phyloP scores from a whole-genome alignment of 1,140 invertebrate genomes.

The Mylabris phalerata region DNA sequence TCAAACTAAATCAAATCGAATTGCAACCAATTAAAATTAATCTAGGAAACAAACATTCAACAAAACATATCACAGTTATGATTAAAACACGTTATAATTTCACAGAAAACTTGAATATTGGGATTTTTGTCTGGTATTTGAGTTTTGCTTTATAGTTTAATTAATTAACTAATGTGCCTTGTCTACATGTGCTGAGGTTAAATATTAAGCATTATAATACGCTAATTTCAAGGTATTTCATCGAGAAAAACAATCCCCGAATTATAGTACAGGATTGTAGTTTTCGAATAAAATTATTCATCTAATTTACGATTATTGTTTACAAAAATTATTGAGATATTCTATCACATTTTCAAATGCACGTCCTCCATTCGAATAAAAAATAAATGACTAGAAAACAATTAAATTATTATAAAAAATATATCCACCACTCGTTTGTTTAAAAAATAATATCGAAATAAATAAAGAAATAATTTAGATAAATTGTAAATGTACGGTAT shows the following conservation, averaged over 20 bases:
- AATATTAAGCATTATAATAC: conserved; percentile 5
- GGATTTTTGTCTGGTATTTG: not conserved
- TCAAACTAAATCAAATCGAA: too few relatives aligned
- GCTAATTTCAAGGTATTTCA: not conserved
- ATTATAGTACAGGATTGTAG: too few relatives aligned
- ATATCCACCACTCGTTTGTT: not conserved
- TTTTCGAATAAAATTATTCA: too few relatives aligned
- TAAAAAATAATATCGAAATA: not conserved
- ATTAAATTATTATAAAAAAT: not conserved
- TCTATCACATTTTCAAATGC: not conserved
- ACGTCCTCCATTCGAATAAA: not conserved
- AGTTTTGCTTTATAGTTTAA: not conserved
- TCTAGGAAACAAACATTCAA: not conserved
- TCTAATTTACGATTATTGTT: too few relatives aligned
- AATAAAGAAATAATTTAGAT: conserved; percentile 16
- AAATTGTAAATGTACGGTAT: conserved; percentile 34
- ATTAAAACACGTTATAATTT: not conserved
- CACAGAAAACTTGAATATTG: not conserved
- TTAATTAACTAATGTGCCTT: conserved; percentile 10
- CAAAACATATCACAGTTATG: not conserved
- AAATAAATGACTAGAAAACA: not conserved
- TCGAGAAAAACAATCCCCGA: too few relatives aligned
- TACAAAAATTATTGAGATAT: conserved; percentile 4
- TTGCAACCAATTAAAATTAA: not conserved
- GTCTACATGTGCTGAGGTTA: conserved; percentile 25